Percentiles rank a stretch among this genome's conserved stretches.
phyloP scores from a whole-genome alignment of 1,140 invertebrate species.

The Apis cerana region DNA sequence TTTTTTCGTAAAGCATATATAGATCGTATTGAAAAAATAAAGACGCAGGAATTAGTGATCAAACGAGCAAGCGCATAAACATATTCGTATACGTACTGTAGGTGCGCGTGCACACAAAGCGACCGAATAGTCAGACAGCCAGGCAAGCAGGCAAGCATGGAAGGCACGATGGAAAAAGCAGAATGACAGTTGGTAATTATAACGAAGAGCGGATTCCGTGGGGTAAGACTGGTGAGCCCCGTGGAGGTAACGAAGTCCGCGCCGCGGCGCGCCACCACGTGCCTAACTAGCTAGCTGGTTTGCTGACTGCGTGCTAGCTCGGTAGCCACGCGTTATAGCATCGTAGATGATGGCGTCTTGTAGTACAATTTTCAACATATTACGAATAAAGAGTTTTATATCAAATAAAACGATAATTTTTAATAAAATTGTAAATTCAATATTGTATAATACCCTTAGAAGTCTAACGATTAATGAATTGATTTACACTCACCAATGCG shows the following conservation, averaged over 20 bases:
- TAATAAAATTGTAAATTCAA: not conserved
- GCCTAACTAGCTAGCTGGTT: constrained; percentile 45
- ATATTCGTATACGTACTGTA: constrained; percentile 13
- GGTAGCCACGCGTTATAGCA: constrained; percentile 46
- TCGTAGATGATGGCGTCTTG: constrained; percentile 55
- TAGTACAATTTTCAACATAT: constrained; percentile 26
- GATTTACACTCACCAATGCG: constrained; percentile 48
- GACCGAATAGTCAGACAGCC: not conserved
- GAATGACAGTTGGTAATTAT: constrained; percentile 59
- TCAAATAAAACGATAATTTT: not conserved
- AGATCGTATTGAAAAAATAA: not conserved
- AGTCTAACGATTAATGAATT: not conserved
- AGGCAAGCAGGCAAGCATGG: constrained; percentile 19
- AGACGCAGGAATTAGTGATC: not conserved
- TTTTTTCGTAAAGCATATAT: not conserved
- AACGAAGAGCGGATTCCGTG: constrained; percentile 57
- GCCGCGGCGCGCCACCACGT: constrained; percentile 65
- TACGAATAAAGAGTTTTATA: not conserved
- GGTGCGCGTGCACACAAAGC: constrained; percentile 22
- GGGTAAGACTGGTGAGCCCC: constrained; percentile 58
- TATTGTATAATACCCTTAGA: not conserved
- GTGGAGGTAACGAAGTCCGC: constrained; percentile 58
- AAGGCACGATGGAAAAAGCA: constrained; percentile 40
- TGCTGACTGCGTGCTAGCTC: constrained; percentile 38
- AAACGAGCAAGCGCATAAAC: constrained; percentile 18